Conservation (phyloP, 2,113 vertebrate species). For the Podarcis raffonei region DNA sequence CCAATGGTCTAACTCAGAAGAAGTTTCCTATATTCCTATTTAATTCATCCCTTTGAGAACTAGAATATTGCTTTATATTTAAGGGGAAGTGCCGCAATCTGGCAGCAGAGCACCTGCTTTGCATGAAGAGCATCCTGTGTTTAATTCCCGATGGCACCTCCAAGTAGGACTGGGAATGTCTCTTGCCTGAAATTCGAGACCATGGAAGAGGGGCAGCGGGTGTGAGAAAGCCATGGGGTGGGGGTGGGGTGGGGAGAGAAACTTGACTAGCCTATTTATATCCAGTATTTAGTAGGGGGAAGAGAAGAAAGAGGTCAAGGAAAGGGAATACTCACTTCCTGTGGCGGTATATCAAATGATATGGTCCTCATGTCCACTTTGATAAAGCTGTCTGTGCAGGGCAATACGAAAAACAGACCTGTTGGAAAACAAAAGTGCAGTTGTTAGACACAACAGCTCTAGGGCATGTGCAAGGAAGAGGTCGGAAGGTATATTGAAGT, state of each 20-base stretch:
- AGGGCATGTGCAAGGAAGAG: no score
- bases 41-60: no score
- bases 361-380: conserved; percentile 98
- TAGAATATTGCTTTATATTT: no score
- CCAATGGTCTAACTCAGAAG: no score
- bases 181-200: not conserved
- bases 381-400: conserved; percentile 95
- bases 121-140: no score
- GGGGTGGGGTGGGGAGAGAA: fast-evolving
- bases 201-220: not conserved
- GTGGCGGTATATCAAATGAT: conserved; percentile 95
- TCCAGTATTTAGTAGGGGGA: not conserved
- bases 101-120: no score
- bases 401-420: conserved; percentile 94
- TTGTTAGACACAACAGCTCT: not conserved
- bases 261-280: not conserved
- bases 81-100: no score
- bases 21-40: no score
- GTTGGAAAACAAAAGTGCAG: conserved; percentile 25
- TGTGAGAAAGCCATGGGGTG: not conserved
- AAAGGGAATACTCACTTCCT: conserved; percentile 82
- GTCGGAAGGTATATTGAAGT: no score
- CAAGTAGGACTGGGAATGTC: no score
- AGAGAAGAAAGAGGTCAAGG: not conserved
- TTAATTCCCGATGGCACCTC: no score